Evolutionary conservation across 1,140 invertebrate species (phyloP).

Genomic region (Caenorhabditis remanei): DNA sequence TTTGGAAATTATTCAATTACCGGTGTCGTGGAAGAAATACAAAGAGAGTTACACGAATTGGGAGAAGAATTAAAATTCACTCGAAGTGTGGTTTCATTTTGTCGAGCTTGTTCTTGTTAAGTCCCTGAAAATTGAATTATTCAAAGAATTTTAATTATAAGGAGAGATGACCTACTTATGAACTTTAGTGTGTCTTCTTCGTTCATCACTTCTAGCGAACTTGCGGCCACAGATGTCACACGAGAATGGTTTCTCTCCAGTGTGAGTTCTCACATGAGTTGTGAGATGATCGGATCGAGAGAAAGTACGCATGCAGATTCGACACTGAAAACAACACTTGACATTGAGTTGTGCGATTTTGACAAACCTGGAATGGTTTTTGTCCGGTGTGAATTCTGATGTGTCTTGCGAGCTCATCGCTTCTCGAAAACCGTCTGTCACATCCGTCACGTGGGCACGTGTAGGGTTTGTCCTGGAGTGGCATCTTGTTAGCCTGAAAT

Average conservation of each 20-base stretch:
- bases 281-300: constrained; percentile 95
- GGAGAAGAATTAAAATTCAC: too few species aligned
- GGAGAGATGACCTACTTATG: neutral
- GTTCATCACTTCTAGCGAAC: constrained; percentile 98
- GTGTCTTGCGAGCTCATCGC: constrained; percentile 96
- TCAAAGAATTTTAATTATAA: neutral
- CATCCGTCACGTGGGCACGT: constrained; percentile 97
- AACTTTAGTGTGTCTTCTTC: constrained; percentile 97
- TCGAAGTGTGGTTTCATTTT: too few species aligned
- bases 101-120: neutral
- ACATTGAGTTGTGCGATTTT: too few species aligned
- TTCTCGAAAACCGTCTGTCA: constrained; percentile 94
- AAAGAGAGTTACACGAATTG: too few species aligned
- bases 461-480: constrained; percentile 87
- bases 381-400: constrained; percentile 99
- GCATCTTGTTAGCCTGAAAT: neutral
- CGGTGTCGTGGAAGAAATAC: too few species aligned
- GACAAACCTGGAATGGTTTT: constrained; percentile 86
- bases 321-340: constrained; percentile 84
- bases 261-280: constrained; percentile 92
- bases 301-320: constrained; percentile 97
- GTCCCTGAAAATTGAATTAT: neutral
- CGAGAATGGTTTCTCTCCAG: constrained; percentile 93
- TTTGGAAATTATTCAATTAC: too few species aligned
- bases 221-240: constrained; percentile 98